Percentiles rank a stretch among this genome's conserved stretches.
phyloP scores from a whole-genome alignment of 2,797 vertebrate species.

The Rhynchonycteris naso region DNA sequence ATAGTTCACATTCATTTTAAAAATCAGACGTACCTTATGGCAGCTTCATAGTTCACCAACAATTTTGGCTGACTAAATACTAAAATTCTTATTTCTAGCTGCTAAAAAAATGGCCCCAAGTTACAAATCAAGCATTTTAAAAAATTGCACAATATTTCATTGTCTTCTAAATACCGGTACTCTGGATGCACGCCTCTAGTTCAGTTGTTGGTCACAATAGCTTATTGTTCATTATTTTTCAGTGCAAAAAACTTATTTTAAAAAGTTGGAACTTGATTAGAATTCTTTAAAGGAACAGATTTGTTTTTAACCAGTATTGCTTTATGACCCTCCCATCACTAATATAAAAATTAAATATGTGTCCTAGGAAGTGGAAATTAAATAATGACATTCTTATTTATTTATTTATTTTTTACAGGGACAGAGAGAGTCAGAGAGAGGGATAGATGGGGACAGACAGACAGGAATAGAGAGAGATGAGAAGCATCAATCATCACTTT shows the following conservation, averaged over 20 bases:
- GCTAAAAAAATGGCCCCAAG: background rate
- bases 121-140: slow-evolving; percentile 29
- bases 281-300: slow-evolving; percentile 22
- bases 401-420: no score
- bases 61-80: slow-evolving; percentile 34
- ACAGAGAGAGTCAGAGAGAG: no score
- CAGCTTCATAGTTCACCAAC: background rate
- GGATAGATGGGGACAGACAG: no score
- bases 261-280: background rate
- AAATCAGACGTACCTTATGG: background rate
- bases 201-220: background rate
- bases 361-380: slow-evolving; percentile 44
- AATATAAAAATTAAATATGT: slow-evolving; percentile 13
- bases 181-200: background rate
- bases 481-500: no score
- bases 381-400: slow-evolving; percentile 19
- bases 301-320: background rate
- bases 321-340: background rate
- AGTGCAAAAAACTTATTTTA: background rate
- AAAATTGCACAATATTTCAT: slow-evolving; percentile 12
- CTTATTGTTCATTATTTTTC: slow-evolving; percentile 15
- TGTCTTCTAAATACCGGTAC: background rate
- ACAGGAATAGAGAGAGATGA: no score
- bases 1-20: background rate
- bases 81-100: slow-evolving; percentile 27